Evolutionary conservation across 2,797 vertebrate genomes (phyloP), one percentile per base, ranked within the genome.

Genomic region (Limosa lapponica): DNA sequence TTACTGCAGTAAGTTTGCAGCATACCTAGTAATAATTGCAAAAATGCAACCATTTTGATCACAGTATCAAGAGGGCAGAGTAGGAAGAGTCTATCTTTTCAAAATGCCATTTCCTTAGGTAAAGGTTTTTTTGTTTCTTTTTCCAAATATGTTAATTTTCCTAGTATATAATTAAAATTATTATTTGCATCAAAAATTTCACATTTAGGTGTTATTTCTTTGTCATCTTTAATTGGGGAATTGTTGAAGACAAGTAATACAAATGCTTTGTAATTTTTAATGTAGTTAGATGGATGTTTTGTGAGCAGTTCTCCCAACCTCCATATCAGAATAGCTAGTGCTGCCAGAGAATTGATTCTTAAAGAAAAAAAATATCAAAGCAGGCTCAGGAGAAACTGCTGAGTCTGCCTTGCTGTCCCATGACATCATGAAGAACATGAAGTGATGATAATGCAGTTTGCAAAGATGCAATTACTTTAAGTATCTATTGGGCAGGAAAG

Each of bases 401-500:
- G 97, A 98, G 95, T 91, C 83, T 95, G 89, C 95, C 86, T 91
- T 96, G 95, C 94, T 97, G 93, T 95, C 95, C 88, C 93, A 96
- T 98, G 97, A 98, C 98, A 97, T 98, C 98, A 98, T 98, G 96
- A 98, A 97, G 96, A 97, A 93, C 91, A 74, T 95, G 98, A 98
- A 98, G 98, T 98, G 98, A 98, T 98, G 99, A 98, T 98, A 98
- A 97, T 98, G 98, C 98, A 99, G 92, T 98, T 99, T 99, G 97
- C 96, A 98, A 97, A 97, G 97, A 98, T 97, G 98, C 98, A 99
- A 99, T 99, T 99, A 99, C 98, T 99, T 99, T 99, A 99, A 99
- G 99, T 98, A 98, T 98, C 97, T 98, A 57, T 93, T 95, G 97
- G 98, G 97, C 98, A 98, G 96, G 95, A 97, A 97, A 97, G 87